Conservation (phyloP, 2,113 vertebrate species). For the Erpornis zantholeuca region DNA sequence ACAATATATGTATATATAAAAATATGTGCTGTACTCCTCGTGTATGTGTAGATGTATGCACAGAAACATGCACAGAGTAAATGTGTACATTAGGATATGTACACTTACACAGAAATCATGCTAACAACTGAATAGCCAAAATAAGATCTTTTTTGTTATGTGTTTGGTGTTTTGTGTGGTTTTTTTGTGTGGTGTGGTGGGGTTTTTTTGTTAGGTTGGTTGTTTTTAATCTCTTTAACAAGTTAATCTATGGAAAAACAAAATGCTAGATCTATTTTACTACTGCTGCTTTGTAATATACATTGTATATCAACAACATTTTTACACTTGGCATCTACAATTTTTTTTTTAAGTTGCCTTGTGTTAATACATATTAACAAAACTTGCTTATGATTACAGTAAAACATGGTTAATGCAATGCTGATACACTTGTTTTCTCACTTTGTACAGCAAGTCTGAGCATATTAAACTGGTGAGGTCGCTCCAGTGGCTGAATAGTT, state of each 20-base stretch:
- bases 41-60: background rate
- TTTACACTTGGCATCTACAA: background rate
- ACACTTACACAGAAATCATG: background rate
- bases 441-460: constrained; percentile 22
- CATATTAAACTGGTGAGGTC: constrained; percentile 29
- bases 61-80: background rate
- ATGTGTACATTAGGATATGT: background rate
- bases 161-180: background rate
- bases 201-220: background rate
- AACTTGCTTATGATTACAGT: background rate
- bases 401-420: constrained; percentile 17
- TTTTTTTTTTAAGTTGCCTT: background rate
- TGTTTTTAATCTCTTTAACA: background rate
- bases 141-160: background rate
- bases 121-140: background rate
- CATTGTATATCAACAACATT: background rate
- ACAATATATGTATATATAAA: background rate
- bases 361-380: background rate
- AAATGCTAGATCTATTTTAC: background rate
- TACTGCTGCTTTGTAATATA: background rate
- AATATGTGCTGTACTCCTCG: background rate
- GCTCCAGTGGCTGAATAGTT: background rate
- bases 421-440: constrained; percentile 27
- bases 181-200: background rate
- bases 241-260: background rate